Conservation (phyloP, 2,888 invertebrate species). For the Drosophila setosimentum region DNA sequence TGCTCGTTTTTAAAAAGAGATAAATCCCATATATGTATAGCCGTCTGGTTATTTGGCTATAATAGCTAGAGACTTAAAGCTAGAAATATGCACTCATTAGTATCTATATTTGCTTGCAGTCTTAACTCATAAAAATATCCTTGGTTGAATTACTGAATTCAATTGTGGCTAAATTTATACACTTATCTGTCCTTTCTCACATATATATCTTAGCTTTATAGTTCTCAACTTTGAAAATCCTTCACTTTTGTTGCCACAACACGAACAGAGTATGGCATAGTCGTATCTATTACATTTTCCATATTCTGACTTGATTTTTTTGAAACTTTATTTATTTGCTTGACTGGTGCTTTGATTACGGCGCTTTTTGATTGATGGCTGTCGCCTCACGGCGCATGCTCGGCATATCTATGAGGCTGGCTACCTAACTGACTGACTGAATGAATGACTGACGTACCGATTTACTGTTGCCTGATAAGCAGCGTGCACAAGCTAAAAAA, state of each 20-base stretch:
- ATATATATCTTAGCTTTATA: background rate
- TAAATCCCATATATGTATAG: background rate
- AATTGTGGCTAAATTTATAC: background rate
- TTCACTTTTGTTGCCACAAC: background rate
- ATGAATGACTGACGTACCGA: slow-evolving; percentile 67
- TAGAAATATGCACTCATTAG: too few relatives aligned
- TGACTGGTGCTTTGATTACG: slow-evolving; percentile 55
- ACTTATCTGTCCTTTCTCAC: background rate
- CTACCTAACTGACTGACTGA: slow-evolving; percentile 37
- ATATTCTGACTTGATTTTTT: background rate
- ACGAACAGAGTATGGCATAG: background rate
- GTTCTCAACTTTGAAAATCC: background rate
- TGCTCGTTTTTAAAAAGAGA: background rate
- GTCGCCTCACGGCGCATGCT: slow-evolving; percentile 75
- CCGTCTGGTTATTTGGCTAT: background rate
- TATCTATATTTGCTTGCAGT: too few relatives aligned
- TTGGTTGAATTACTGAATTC: background rate
- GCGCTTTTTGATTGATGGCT: slow-evolving; percentile 75
- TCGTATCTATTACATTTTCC: background rate
- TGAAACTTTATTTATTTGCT: slow-evolving; percentile 23
- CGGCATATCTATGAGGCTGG: slow-evolving; percentile 65
- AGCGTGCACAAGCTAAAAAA: slow-evolving; percentile 12
- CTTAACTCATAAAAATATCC: too few relatives aligned
- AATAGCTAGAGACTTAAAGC: background rate
- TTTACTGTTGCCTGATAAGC: slow-evolving; percentile 73